phyloP scores from a whole-genome alignment of 2,888 invertebrate genomes.

The Alviniconcha strummeri region DNA sequence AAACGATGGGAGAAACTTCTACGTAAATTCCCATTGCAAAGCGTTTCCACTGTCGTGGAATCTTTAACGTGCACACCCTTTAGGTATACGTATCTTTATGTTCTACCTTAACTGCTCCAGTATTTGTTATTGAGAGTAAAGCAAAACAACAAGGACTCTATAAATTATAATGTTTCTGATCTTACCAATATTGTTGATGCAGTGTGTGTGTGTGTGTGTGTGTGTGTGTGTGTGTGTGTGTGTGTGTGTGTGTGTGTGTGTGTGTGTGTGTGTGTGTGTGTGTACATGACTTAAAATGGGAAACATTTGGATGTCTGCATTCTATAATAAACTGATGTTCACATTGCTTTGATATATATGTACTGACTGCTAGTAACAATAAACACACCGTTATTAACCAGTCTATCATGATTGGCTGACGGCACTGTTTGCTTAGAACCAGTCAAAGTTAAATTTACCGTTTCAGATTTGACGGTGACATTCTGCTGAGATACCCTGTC shows the following conservation, averaged over 20 bases:
- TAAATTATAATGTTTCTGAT: background rate
- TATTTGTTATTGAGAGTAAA: background rate
- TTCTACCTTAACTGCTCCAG: background rate
- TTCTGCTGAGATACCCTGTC: background rate
- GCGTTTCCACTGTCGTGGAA: background rate
- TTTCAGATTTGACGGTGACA: background rate
- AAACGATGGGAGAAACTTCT: no score
- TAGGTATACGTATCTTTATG: background rate
- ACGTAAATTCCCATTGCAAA: background rate
- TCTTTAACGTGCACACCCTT: background rate
- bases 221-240: slow-evolving; percentile 9
- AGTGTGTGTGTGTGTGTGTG: background rate
- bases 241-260: background rate
- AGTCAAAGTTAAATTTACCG: no score
- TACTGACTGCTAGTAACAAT: background rate
- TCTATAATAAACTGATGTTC: background rate
- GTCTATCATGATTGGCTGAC: no score
- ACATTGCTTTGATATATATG: background rate
- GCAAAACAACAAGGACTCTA: background rate
- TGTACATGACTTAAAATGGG: background rate
- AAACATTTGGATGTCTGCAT: background rate
- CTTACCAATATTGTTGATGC: background rate
- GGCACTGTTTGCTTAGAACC: no score
- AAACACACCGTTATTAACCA: no score
- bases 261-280: background rate